Evolutionary conservation across 2,888 invertebrate species (phyloP).

Genomic region (Brassicogethes aeneus): DNA sequence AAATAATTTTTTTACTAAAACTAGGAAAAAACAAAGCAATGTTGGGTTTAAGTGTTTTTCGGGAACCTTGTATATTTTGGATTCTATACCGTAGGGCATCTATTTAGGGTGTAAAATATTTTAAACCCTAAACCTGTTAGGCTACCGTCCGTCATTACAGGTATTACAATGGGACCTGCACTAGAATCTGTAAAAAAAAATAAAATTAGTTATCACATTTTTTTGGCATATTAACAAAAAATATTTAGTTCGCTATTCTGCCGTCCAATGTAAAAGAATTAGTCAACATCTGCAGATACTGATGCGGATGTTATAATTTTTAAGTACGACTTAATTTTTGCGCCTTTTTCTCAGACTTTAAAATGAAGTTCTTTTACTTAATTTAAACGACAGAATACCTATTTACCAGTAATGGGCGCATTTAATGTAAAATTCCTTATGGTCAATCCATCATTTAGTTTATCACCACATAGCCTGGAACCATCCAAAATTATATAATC

Average conservation of each 20-base stretch:
- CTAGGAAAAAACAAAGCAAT: no score
- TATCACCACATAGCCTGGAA: slow-evolving; percentile 62
- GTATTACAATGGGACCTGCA: slow-evolving; percentile 61
- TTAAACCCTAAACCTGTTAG: slow-evolving; percentile 62
- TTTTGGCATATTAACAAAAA: not conserved
- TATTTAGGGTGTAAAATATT: slow-evolving; percentile 59
- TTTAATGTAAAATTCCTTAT: slow-evolving; percentile 54
- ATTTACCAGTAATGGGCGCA: slow-evolving; percentile 64
- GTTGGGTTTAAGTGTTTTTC: no score
- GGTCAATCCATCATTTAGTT: slow-evolving; percentile 60
- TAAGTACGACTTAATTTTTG: no score
- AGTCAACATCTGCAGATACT: no score
- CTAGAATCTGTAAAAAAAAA: slow-evolving; percentile 47
- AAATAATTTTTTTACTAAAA: no score
- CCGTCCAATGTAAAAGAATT: no score
- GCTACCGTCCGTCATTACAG: slow-evolving; percentile 56
- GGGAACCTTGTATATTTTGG: no score
- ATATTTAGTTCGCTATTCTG: no score
- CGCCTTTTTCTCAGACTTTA: no score
- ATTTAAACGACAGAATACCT: no score
- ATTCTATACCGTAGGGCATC: slow-evolving; percentile 39
- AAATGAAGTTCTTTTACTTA: no score
- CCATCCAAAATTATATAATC: slow-evolving; percentile 65
- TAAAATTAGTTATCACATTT: not conserved
- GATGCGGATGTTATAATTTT: no score